Conservation (phyloP, 2,797 vertebrate genomes). For the Anabas testudineus region DNA sequence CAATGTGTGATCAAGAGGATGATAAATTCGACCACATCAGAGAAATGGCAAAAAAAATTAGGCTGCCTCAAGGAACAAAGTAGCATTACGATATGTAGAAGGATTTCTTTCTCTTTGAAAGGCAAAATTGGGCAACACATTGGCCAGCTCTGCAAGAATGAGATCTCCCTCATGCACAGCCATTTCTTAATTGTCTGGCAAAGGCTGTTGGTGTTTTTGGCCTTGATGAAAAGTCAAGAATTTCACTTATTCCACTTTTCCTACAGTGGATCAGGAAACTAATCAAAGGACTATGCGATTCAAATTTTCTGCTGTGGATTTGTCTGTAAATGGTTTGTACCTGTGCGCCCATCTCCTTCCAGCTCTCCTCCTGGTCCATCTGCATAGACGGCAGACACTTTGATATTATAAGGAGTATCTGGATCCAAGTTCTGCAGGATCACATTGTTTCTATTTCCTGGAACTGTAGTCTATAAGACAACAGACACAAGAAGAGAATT, state of each 20-base stretch:
- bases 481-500: not conserved
- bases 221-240: constrained; percentile 44
- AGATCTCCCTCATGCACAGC: constrained; percentile 37
- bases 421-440: constrained; percentile 91
- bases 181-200: constrained; percentile 67
- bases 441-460: constrained; percentile 93
- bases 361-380: constrained; percentile 94
- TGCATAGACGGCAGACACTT: constrained; percentile 90
- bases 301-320: constrained; percentile 28
- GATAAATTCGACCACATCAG: constrained; percentile 46
- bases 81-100: constrained; percentile 23
- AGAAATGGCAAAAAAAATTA: constrained; percentile 20
- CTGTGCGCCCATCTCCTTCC: constrained; percentile 92
- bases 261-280: constrained; percentile 38
- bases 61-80: constrained; percentile 14
- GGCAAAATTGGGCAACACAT: constrained; percentile 46
- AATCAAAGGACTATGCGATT: constrained; percentile 52
- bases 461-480: constrained; percentile 89
- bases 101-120: constrained; percentile 49
- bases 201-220: constrained; percentile 31
- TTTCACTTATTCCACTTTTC: constrained; percentile 38
- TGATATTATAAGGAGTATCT: constrained; percentile 96
- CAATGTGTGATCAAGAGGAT: constrained; percentile 14
- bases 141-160: constrained; percentile 34
- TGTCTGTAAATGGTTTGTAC: constrained; percentile 74